Conservation (phyloP, 2,113 vertebrate species). For the Podocnemis expansa region DNA sequence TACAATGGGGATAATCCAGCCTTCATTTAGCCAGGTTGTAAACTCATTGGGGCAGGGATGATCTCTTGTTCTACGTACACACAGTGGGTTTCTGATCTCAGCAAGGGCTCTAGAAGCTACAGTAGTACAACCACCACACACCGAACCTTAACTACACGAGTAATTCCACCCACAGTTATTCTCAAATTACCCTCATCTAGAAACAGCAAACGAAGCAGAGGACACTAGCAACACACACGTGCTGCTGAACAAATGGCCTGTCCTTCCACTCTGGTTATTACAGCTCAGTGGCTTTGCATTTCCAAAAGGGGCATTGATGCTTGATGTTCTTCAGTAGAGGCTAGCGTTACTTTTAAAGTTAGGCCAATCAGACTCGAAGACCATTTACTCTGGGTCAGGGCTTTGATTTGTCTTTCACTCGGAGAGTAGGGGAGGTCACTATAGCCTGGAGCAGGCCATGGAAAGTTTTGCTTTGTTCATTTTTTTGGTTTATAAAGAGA, state of each 20-base stretch:
- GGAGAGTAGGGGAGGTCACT: neutral
- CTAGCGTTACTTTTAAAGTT: accelerated
- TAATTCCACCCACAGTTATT: neutral
- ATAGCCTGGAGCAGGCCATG: neutral
- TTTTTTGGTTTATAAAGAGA: neutral
- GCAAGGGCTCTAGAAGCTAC: accelerated
- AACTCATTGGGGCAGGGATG: neutral
- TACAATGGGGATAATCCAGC: neutral
- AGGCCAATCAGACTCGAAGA: neutral
- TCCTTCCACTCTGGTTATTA: constrained; percentile 6
- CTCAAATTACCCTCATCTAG: neutral
- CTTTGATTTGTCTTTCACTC: neutral
- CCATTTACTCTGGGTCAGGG: neutral
- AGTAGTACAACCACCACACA: accelerated
- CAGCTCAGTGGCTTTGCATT: neutral
- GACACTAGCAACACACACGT: neutral
- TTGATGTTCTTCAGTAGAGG: neutral
- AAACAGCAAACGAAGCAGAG: neutral
- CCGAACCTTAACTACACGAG: neutral
- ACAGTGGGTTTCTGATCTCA: accelerated
- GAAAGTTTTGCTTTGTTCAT: neutral
- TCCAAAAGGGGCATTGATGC: neutral
- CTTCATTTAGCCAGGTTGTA: neutral
- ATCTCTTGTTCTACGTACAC: neutral
- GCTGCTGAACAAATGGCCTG: constrained; percentile 21